These are phyloP conservation scores for Otus sunia DNA, from an alignment of 2,113 vertebrate species.

Conservation along the genomic window DNA sequence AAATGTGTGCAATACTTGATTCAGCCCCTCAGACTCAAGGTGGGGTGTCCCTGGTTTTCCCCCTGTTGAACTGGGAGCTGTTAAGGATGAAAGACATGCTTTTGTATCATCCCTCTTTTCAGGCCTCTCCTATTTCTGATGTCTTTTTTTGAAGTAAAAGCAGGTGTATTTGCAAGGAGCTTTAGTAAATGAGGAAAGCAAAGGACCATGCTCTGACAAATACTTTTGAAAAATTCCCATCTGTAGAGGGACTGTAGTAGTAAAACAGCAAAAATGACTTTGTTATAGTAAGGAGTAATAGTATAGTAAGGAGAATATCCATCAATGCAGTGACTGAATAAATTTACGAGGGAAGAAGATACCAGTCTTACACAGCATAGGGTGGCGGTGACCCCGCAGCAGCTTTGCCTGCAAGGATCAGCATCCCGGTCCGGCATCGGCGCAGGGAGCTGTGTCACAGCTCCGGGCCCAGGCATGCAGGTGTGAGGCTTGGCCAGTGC, in stretches of 20 bases:
- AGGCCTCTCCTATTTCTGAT: neutral
- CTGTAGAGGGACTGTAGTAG: neutral
- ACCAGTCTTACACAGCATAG: rapidly evolving
- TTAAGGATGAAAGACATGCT: neutral
- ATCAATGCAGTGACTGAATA: neutral
- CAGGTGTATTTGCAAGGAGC: neutral
- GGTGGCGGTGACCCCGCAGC: neutral
- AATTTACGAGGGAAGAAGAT: neutral
- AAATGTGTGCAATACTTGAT: rapidly evolving
- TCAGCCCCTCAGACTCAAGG: neutral
- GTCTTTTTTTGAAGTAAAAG: neutral
- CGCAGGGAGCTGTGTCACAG: neutral
- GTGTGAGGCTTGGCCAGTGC: neutral
- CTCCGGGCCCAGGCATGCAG: neutral
- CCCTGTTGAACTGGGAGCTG: neutral
- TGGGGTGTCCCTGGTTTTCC: neutral
- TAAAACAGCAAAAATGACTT: neutral
- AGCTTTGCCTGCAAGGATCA: neutral
- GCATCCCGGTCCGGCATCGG: neutral
- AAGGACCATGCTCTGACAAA: neutral
- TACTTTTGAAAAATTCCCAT: neutral
- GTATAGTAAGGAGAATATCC: neutral
- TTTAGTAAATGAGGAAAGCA: neutral
- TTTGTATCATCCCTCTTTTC: neutral
- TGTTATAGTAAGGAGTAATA: neutral